Conservation (phyloP, 2,797 vertebrate genomes). For the Sylvia borin region DNA sequence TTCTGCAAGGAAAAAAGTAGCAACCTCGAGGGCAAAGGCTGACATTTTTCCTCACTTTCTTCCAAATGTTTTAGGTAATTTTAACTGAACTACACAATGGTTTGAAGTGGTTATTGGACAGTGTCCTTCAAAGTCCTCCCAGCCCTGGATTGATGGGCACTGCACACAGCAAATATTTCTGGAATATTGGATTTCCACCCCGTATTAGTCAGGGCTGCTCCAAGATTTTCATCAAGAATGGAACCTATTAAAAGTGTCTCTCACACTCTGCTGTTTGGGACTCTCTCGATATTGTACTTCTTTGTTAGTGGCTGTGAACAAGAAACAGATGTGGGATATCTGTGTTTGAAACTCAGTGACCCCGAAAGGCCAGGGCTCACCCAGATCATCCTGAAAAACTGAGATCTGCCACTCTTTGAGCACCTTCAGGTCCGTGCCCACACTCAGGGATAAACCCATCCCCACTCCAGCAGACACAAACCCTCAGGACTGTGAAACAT, state of each 20-base stretch:
- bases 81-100: neutral
- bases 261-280: constrained; percentile 19
- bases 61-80: neutral
- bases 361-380: constrained; percentile 61
- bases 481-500: neutral
- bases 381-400: constrained; percentile 67
- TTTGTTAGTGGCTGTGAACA: constrained; percentile 66
- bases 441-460: neutral
- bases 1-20: neutral
- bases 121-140: neutral
- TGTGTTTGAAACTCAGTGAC: constrained; percentile 60
- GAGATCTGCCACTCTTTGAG: constrained; percentile 49
- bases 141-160: neutral
- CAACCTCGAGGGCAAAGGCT: neutral
- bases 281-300: constrained; percentile 16
- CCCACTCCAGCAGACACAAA: neutral
- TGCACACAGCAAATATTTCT: neutral
- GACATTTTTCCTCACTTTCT: neutral
- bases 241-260: constrained; percentile 65
- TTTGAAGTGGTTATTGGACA: neutral
- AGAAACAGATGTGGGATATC: constrained; percentile 73
- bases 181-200: constrained; percentile 19
- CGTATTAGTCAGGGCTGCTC: constrained; percentile 30
- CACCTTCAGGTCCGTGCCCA: neutral
- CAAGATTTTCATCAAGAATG: constrained; percentile 59